Base-by-base conservation (phyloP, 2,113 vertebrate species). In the Dromas ardeola region DNA sequence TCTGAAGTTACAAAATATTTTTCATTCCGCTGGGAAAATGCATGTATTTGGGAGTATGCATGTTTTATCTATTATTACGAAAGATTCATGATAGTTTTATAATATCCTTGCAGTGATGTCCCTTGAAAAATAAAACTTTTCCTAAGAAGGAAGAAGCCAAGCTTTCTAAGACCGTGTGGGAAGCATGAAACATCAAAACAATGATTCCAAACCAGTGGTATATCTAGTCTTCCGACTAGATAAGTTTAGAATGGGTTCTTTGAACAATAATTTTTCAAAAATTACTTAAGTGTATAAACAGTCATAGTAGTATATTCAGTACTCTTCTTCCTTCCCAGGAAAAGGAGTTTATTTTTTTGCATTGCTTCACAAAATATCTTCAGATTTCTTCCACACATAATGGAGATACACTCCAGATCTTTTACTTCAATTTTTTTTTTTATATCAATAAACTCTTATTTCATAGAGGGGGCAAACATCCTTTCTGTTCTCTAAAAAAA, bases 61-160 rank as follows among this genome's bases (percentile, higher is more conserved):
- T 49, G 43, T 42, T 97, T 88, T 80, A 89, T 38, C 74, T 1
- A 0, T 62, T 58, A 77, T 71, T 53, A 84, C 62, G 88, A 87
- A 94, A 79, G 62, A 90, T 76, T 80, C 62, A 82, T 40, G 7
- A 49, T 50, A 89, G 66, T 89, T 96, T 94, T 89, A 53, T 32
- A 81, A 87, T 72, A 89, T 34, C 25, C 20, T 42, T 73, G 62
- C 61, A 94, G 81, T 53, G 66, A n/a, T 87, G 58, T n/a, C 61
- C 73, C 70, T 77, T 77, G 78, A 95, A 97, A 96, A 90, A 93
- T 74, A 88, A 71, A 95, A 95, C 92, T 93, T 95, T 94, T 86
- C 92, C 95, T 92, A 97, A 97, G 79, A 97, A 93, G 95, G 97
- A 95, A 97, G 50, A 94, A 78, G 71, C 8, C 53, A 92, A 83